A percentile compares a stretch with the other conserved stretches of the same genome.
Evolutionary conservation across 2,888 invertebrate species (phyloP).

Genomic region (Pandemis corylana): DNA sequence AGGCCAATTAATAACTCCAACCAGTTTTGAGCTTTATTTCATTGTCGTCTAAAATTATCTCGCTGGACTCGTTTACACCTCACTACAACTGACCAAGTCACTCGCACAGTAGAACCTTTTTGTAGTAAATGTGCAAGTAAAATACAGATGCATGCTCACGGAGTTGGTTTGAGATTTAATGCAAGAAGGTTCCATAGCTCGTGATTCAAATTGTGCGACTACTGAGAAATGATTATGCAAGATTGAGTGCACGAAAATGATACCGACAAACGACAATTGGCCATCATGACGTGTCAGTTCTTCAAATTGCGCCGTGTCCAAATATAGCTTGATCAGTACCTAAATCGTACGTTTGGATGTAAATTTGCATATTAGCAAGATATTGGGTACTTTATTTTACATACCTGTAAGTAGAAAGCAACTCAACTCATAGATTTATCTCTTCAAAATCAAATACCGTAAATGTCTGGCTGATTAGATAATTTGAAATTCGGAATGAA

Average conservation of each 20-base stretch:
- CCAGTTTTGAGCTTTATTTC: slow-evolving; percentile 63
- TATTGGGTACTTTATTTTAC: not conserved
- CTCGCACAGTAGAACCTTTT: not conserved
- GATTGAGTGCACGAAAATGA: slow-evolving; percentile 39
- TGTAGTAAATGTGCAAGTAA: not conserved
- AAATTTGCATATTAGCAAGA: not conserved
- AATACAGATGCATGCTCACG: not conserved
- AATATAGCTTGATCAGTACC: not conserved
- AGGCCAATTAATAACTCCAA: slow-evolving; percentile 66
- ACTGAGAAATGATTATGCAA: slow-evolving; percentile 40
- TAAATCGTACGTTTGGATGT: not conserved
- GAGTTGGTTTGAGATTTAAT: not conserved
- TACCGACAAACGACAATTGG: slow-evolving; percentile 32
- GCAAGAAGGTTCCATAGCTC: not conserved
- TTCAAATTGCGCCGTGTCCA: slow-evolving; percentile 5
- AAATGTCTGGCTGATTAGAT: not conserved
- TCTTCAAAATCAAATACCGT: not conserved
- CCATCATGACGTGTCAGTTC: slow-evolving; percentile 19
- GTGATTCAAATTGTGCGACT: slow-evolving; percentile 13
- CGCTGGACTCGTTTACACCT: slow-evolving; percentile 43
- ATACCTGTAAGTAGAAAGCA: not conserved
- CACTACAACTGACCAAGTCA: slow-evolving; percentile 50
- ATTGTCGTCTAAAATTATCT: slow-evolving; percentile 54
- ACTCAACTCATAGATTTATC: not conserved
- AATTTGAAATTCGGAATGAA: slow-evolving; percentile 4